These are phyloP conservation scores for Gymnobelideus leadbeateri DNA, from an alignment of 2,113 vertebrate genomes.

Conservation along the genomic window DNA sequence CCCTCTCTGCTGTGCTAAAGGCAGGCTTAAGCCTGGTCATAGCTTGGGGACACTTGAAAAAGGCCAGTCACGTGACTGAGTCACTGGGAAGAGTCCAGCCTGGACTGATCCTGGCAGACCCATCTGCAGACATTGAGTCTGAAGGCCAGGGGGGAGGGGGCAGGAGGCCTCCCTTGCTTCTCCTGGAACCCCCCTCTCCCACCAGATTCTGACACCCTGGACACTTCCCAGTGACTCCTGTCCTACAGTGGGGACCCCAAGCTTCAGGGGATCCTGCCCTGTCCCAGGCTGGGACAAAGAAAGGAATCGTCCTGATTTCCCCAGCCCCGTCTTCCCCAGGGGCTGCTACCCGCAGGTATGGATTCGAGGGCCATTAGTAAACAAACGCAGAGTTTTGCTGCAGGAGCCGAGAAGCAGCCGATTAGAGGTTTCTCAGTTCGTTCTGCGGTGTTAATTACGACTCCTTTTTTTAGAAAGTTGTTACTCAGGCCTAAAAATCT, in stretches of 20 bases:
- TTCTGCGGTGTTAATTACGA: constrained; percentile 50
- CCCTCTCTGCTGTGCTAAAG: neutral
- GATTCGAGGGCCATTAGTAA: constrained; percentile 27
- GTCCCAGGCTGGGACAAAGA: neutral
- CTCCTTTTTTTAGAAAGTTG: constrained; percentile 56
- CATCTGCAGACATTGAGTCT: too few relatives aligned
- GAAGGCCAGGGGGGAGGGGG: too few relatives aligned
- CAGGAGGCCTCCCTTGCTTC: neutral
- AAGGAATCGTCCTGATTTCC: neutral
- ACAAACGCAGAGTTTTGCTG: constrained; percentile 39
- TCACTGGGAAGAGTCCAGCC: too few relatives aligned
- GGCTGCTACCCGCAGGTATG: constrained; percentile 45
- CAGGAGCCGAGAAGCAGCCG: neutral
- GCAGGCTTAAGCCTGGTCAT: too few relatives aligned
- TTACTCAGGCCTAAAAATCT: constrained; percentile 65
- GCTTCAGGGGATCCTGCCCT: neutral
- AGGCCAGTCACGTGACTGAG: neutral
- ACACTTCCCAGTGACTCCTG: neutral
- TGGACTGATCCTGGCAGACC: too few relatives aligned
- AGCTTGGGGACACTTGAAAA: neutral
- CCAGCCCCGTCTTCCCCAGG: neutral
- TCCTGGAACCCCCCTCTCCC: too few relatives aligned
- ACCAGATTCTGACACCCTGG: too few relatives aligned
- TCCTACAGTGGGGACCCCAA: neutral
- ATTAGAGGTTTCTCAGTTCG: constrained; percentile 59